Base-by-base conservation (phyloP, 2,797 vertebrate genomes). In the Capromys pilorides region DNA sequence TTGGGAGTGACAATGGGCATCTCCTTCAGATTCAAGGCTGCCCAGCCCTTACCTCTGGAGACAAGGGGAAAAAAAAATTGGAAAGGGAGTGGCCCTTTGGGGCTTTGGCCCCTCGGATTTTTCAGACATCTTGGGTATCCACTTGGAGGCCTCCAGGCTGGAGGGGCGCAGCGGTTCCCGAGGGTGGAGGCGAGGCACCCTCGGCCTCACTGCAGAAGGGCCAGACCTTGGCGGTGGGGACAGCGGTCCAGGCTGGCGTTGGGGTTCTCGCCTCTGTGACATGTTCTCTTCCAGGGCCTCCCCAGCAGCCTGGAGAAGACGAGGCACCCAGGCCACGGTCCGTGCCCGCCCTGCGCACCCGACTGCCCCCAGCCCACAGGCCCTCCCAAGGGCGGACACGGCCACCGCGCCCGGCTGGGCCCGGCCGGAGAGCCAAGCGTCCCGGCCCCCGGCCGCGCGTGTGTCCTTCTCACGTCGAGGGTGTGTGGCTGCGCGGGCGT, bases 21-120 rank as follows among this genome's bases (percentile, higher is more conserved):
- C 97, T 98, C 97, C 96, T 95, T 97, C 98, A 97, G 97, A 97
- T 98, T 97, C 98, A 97, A 97, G 80, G 97, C 91, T 97, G 93
- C 88, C 81, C 80, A 82, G 59, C 54, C 51, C 66, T 91, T 94
- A 95, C 92, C 91, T 91, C 97, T 83, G 90, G 61, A 95, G 90
- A 87, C 93, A 82, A 90, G 77, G n/a, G 36, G 21, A n/a, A 28
- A 57, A 51, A 59, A 57, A 57, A 75, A 33, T 24, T 77, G 13
- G 6, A 28, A 90, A 90, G 78, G 69, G 77, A 91, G 82, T 92
- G 69, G 84, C 28, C 67, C 57, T 36, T n/a, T n/a, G n/a, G 62
- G 31, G 67, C 75, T 62, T 81, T 78, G 87, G 64, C 61, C 71
- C 31, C 80, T 36, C 6, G 28, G 59, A 79, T 67, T 96, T 93